These are phyloP conservation scores for Scytalopus superciliaris DNA, from an alignment of 2,113 vertebrate genomes.

Conservation along the genomic window DNA sequence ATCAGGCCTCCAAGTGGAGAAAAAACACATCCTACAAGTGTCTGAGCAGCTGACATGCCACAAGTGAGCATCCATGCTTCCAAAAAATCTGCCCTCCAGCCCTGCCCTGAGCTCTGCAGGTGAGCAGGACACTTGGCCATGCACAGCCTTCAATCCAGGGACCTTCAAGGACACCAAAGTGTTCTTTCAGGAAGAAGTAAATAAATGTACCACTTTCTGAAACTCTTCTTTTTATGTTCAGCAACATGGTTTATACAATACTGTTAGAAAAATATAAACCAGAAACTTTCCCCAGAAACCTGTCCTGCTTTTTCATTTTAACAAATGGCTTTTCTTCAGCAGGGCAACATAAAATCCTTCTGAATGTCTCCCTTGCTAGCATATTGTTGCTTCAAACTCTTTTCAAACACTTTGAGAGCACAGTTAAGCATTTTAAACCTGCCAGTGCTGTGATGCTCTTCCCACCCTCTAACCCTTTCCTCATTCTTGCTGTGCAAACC, in stretches of 20 bases:
- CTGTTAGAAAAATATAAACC: not conserved
- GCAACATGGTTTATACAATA: not conserved
- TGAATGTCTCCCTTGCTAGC: not conserved
- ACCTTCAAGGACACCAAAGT: not conserved
- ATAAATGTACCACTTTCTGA: not conserved
- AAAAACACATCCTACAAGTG: not conserved
- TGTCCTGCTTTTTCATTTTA: not conserved
- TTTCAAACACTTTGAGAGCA: constrained; percentile 28
- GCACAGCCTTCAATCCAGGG: not conserved
- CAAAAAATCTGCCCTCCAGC: not conserved
- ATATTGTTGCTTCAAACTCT: constrained; percentile 44
- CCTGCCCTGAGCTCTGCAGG: not conserved
- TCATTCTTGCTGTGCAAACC: constrained; percentile 1
- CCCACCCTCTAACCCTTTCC: constrained; percentile 5
- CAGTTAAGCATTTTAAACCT: not conserved
- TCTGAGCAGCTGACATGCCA: not conserved
- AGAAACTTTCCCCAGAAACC: not conserved
- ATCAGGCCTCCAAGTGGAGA: not conserved
- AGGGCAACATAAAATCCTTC: not conserved
- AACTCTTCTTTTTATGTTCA: not conserved
- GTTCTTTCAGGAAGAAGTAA: not conserved
- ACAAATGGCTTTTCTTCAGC: not conserved
- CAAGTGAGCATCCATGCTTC: not conserved
- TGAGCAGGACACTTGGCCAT: not conserved
- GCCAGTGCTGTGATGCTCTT: not conserved